Percentiles rank a stretch among this genome's conserved stretches.
phyloP scores from a whole-genome alignment of 2,113 vertebrate genomes.

The Neopipo cinnamomea region DNA sequence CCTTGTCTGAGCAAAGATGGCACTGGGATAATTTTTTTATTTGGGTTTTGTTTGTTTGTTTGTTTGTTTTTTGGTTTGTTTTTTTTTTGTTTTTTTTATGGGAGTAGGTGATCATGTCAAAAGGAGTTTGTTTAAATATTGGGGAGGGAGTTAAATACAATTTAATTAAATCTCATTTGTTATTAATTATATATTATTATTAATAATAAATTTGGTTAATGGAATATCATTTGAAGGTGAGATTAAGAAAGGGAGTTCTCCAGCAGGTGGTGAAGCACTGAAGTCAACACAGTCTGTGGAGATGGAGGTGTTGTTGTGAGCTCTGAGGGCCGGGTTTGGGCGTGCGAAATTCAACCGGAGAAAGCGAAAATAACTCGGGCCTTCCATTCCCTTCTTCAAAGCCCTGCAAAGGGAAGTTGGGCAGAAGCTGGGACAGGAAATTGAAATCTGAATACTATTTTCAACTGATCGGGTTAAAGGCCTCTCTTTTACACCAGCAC shows the following conservation, averaged over 20 bases:
- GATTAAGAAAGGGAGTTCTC: neutral
- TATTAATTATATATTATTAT: neutral
- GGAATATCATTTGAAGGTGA: neutral
- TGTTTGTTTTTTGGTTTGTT: neutral
- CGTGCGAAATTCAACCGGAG: neutral
- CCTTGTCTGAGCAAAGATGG: neutral
- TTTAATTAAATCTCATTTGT: neutral
- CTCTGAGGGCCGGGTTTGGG: neutral
- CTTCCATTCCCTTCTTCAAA: constrained; percentile 21
- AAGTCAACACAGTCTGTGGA: neutral
- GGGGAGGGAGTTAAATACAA: neutral
- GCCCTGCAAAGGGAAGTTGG: constrained; percentile 52
- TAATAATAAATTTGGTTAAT: neutral
- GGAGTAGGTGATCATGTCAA: neutral
- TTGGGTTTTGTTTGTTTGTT: no score
- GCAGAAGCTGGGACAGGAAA: constrained; percentile 58
- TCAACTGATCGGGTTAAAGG: constrained; percentile 56
- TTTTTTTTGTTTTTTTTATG: neutral
- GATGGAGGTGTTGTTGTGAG: neutral
- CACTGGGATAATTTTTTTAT: neutral
- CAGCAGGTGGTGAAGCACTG: neutral
- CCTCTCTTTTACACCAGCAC: constrained; percentile 52
- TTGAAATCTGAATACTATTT: constrained; percentile 65
- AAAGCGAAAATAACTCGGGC: constrained; percentile 4
- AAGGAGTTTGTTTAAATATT: neutral